Conservation (phyloP, 2,797 vertebrate species). For the Lophotriccus pileatus region DNA sequence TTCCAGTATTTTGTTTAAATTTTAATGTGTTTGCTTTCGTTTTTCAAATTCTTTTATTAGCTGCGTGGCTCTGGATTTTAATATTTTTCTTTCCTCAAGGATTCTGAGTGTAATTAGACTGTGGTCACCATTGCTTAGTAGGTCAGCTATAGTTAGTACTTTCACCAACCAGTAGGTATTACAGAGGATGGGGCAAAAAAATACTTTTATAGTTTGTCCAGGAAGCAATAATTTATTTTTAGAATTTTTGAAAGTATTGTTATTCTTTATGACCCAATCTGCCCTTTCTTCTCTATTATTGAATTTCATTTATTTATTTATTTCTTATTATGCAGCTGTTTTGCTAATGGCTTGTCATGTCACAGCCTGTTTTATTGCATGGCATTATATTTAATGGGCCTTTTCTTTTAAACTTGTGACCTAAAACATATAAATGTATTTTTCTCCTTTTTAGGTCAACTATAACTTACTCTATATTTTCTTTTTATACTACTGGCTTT, state of each 20-base stretch:
- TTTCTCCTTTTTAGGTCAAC: constrained; percentile 6
- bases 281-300: not conserved
- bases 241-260: not conserved
- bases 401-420: constrained; percentile 32
- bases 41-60: not conserved
- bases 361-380: constrained; percentile 27
- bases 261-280: constrained; percentile 12
- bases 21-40: not conserved
- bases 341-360: constrained; percentile 47
- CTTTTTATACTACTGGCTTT: not conserved
- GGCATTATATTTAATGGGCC: not conserved
- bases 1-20: not conserved
- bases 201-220: not conserved
- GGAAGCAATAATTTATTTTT: not conserved
- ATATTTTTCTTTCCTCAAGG: not conserved
- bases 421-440: not conserved
- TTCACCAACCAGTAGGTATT: not conserved
- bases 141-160: not conserved
- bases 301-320: not conserved
- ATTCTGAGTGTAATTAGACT: not conserved
- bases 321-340: constrained; percentile 19
- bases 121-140: not conserved
- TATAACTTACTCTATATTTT: not conserved
- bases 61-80: not conserved
- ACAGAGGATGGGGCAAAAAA: not conserved